Percentiles rank a stretch among this genome's conserved stretches.
phyloP scores from a whole-genome alignment of 2,113 vertebrate species.

The Chloropsis cyanopogon region DNA sequence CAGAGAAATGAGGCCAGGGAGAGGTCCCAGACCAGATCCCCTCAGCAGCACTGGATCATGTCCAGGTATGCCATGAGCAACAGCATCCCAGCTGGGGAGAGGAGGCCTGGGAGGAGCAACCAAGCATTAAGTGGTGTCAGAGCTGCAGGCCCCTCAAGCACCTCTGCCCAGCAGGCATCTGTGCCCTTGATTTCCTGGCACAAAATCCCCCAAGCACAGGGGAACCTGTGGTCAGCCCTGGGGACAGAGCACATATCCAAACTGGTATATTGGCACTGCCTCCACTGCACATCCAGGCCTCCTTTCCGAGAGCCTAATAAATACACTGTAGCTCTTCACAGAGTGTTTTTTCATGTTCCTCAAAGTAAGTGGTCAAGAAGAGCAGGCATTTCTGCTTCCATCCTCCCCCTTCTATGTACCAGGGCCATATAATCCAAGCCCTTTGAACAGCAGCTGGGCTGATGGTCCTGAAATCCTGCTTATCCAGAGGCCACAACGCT shows the following conservation, averaged over 20 bases:
- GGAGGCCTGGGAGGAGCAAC: neutral
- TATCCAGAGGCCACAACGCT: neutral
- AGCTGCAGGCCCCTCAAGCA: neutral
- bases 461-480: neutral
- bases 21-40: neutral
- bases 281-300: neutral
- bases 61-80: neutral
- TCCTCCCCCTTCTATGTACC: neutral
- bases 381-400: neutral
- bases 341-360: neutral
- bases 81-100: neutral
- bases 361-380: neutral
- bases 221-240: neutral
- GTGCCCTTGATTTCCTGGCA: neutral
- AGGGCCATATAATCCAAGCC: neutral
- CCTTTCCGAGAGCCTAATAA: rapidly evolving
- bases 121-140: rapidly evolving
- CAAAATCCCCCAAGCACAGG: rapidly evolving
- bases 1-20: neutral
- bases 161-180: neutral
- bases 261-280: neutral
- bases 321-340: neutral
- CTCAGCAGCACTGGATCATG: neutral
- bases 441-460: neutral
- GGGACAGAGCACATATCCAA: neutral